Conservation (phyloP, 2,113 vertebrate genomes). For the Sciurus niger region DNA sequence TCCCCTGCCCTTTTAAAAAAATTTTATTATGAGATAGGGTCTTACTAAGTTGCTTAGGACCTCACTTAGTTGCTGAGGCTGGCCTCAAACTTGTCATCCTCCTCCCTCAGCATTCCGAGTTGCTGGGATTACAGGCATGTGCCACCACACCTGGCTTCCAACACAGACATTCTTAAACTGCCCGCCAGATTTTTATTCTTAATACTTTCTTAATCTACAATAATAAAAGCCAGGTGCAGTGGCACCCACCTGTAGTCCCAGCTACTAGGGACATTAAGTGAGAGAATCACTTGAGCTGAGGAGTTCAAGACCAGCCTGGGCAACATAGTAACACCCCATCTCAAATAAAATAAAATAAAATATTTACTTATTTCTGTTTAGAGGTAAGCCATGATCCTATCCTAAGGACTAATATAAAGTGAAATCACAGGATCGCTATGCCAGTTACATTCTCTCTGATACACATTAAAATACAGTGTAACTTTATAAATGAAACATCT, state of each 20-base stretch:
- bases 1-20: too few species aligned
- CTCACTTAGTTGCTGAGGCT: too few species aligned
- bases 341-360: background rate
- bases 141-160: background rate
- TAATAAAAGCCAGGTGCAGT: background rate
- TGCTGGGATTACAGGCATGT: too few species aligned
- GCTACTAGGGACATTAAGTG: background rate
- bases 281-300: background rate
- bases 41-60: too few species aligned
- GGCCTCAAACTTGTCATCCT: too few species aligned
- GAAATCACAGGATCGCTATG: background rate
- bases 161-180: background rate
- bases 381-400: background rate
- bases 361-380: background rate
- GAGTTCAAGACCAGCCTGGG: background rate
- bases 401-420: constrained; percentile 39
- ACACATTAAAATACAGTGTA: constrained; percentile 39
- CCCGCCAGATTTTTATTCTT: background rate
- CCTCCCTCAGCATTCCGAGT: too few species aligned
- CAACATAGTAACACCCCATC: background rate
- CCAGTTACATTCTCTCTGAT: background rate
- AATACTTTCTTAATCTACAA: constrained; percentile 60
- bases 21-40: too few species aligned
- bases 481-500: background rate
- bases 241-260: background rate